Conservation (phyloP, 2,888 invertebrate genomes). For the Calliopum simillimum region DNA sequence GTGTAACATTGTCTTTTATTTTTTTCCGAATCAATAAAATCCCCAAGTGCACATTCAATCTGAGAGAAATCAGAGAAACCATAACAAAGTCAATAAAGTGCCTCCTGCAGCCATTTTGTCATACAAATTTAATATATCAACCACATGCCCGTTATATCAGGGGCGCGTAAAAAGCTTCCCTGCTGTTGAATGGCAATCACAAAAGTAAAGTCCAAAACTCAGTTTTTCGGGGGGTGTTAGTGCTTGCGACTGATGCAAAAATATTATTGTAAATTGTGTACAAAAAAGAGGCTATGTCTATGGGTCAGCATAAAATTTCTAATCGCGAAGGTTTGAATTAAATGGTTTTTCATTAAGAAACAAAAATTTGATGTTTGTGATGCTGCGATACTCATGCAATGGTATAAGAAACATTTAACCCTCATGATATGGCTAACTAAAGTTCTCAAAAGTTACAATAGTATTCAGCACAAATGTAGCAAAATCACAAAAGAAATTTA, state of each 20-base stretch:
- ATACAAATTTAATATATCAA: constrained; percentile 30
- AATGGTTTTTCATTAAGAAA: background rate
- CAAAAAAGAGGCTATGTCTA: constrained; percentile 58
- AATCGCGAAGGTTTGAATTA: constrained; percentile 49
- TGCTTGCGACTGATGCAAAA: constrained; percentile 44
- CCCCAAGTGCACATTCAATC: too few species aligned
- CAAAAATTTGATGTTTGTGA: too few species aligned
- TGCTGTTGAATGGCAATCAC: background rate
- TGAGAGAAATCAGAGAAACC: too few species aligned
- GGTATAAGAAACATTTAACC: constrained; percentile 11
- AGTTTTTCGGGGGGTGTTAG: constrained; percentile 24
- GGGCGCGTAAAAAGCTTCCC: constrained; percentile 42
- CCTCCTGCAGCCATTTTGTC: constrained; percentile 13
- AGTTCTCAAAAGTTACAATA: constrained; percentile 10
- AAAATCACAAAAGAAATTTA: background rate
- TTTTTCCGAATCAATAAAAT: too few species aligned
- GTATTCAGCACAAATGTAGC: constrained; percentile 7
- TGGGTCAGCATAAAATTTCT: constrained; percentile 66
- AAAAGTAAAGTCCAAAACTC: background rate
- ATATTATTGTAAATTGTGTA: constrained; percentile 54
- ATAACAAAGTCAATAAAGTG: constrained; percentile 65
- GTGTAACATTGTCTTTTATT: too few species aligned
- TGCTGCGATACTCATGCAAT: too few species aligned
- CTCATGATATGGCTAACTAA: constrained; percentile 14
- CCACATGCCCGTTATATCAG: constrained; percentile 48